A percentile compares a stretch with the other conserved stretches of the same genome.
phyloP scores from a whole-genome alignment of 2,797 vertebrate species.

The Tinamus major region DNA sequence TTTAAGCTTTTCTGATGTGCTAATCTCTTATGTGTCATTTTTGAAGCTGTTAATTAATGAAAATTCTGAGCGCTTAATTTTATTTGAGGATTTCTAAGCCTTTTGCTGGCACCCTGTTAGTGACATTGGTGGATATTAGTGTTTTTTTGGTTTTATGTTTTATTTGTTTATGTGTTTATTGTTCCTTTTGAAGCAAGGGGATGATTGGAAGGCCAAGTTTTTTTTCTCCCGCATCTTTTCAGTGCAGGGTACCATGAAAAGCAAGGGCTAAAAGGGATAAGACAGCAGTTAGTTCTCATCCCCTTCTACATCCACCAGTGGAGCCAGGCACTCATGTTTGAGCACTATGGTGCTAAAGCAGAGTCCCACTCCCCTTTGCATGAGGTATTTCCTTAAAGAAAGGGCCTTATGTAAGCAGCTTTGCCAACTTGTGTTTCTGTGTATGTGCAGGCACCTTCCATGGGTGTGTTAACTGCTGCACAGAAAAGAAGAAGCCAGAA shows the following conservation, averaged over 20 bases:
- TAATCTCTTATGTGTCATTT: neutral
- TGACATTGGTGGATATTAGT: neutral
- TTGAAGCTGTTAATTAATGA: neutral
- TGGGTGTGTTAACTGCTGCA: neutral
- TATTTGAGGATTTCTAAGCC: neutral
- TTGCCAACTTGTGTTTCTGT: neutral
- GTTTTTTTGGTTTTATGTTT: too few species aligned
- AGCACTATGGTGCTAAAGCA: neutral
- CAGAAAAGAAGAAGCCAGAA: neutral
- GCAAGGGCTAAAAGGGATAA: neutral
- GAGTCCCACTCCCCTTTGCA: neutral
- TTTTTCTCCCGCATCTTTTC: neutral
- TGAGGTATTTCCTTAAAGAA: neutral
- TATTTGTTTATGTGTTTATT: too few species aligned
- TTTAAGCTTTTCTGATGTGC: neutral
- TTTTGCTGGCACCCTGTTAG: neutral
- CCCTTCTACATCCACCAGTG: neutral
- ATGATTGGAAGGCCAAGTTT: neutral
- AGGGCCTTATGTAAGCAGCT: neutral
- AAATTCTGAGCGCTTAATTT: neutral
- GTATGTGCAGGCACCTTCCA: neutral
- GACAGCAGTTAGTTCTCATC: neutral
- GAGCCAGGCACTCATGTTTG: neutral
- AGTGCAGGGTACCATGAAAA: neutral
- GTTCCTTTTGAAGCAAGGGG: neutral